Evolutionary conservation across 1,140 invertebrate species (phyloP).

Genomic region (Ceratoteleas bidentatus): DNA sequence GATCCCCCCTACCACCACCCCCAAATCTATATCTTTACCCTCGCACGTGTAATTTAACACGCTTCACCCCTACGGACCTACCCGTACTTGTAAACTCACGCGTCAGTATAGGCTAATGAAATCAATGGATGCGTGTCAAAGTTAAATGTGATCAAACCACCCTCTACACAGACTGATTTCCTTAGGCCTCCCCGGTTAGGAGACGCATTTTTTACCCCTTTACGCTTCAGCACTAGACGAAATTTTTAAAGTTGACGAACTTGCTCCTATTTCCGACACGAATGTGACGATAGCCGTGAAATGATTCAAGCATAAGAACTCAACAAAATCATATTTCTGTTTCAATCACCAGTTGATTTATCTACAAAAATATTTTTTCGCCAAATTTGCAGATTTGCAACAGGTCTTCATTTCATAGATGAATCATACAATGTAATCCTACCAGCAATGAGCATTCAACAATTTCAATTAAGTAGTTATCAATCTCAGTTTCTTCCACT

Average conservation of each 20-base stretch:
- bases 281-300: not conserved
- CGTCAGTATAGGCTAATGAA: constrained; percentile 70
- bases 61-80: constrained; percentile 55
- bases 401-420: too few relatives aligned
- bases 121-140: constrained; percentile 71
- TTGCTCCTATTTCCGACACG: constrained; percentile 60
- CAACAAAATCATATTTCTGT: not conserved
- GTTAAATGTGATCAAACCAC: constrained; percentile 70
- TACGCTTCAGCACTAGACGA: constrained; percentile 14
- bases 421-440: too few relatives aligned
- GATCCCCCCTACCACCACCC: constrained; percentile 42
- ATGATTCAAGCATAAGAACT: not conserved
- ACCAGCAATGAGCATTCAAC: too few relatives aligned
- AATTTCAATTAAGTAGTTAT: too few relatives aligned
- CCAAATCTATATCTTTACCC: constrained; percentile 58
- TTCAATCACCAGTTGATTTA: not conserved
- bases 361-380: too few relatives aligned
- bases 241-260: constrained; percentile 25
- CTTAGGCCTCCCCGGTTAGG: constrained; percentile 31
- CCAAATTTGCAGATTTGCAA: too few relatives aligned
- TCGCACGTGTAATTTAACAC: constrained; percentile 70
- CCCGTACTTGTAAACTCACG: constrained; percentile 64
- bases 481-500: not conserved
- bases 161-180: constrained; percentile 63
- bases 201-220: constrained; percentile 58